Percentiles rank a stretch among this genome's conserved stretches.
phyloP scores from a whole-genome alignment of 2,797 vertebrate genomes.

The Phaenicophaeus curvirostris region DNA sequence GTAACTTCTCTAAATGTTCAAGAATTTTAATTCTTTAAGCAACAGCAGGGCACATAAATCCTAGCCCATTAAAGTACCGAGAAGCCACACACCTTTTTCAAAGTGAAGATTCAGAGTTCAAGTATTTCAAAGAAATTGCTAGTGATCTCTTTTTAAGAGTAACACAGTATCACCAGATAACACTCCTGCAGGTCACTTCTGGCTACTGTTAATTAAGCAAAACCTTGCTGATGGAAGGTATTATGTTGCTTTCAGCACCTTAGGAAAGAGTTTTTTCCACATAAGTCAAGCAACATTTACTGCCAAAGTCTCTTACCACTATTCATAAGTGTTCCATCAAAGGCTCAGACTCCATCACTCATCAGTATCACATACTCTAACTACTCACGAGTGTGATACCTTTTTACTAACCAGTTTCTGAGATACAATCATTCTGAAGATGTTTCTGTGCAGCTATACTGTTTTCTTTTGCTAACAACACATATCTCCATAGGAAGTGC shows the following conservation, averaged over 20 bases:
- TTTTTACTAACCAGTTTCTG: background rate
- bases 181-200: background rate
- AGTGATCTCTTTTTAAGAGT: background rate
- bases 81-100: background rate
- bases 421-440: background rate
- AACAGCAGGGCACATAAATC: background rate
- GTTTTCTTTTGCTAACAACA: background rate
- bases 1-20: constrained; percentile 12
- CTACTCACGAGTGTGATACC: background rate
- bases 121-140: background rate
- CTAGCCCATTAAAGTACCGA: background rate
- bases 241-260: background rate
- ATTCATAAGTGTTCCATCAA: background rate
- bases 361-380: fast-evolving
- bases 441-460: background rate
- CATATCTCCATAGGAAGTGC: background rate
- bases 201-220: background rate
- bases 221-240: background rate
- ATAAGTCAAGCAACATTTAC: background rate
- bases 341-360: background rate
- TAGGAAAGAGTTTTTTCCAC: background rate
- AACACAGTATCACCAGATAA: background rate
- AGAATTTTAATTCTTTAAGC: background rate
- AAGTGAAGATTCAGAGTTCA: background rate
- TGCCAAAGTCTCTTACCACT: background rate